Evolutionary conservation across 1,140 invertebrate species (phyloP), one percentile per base, ranked within the genome.

Genomic region (Agrilus planipennis): DNA sequence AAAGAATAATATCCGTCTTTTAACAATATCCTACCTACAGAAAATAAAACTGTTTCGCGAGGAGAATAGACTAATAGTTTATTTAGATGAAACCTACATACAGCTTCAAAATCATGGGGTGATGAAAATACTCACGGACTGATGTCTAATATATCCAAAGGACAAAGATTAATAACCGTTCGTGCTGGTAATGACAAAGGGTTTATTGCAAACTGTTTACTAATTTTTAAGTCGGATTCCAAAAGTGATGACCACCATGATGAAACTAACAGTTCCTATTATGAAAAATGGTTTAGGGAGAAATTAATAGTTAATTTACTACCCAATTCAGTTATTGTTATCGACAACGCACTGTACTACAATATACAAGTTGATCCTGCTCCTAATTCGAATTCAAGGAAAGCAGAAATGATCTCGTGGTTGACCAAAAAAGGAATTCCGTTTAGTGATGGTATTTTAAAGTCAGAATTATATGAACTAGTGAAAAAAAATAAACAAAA

Each of bases 341-440:
- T 64, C 15, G 60, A 64, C 34, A 62, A 64, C 43, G 62, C 56
- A 11, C 41, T 55, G 1, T 64, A 64, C 38, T 55, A 62, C 43
- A 51, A 45, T 34, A 46, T 45, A n/a, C n/a, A n/a, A n/a, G n/a
- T n/a, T n/a, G n/a, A n/a, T n/a, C n/a, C n/a, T n/a, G n/a, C n/a
- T n/a, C n/a, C n/a, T n/a, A n/a, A n/a, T n/a, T n/a, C n/a, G n/a
- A n/a, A n/a, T n/a, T n/a, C n/a, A n/a, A n/a, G n/a, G n/a, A n/a
- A n/a, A n/a, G n/a, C n/a, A n/a, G n/a, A n/a, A n/a, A n/a, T n/a
- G n/a, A n/a, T n/a, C n/a, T n/a, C n/a, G n/a, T n/a, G n/a, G n/a
- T n/a, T n/a, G n/a, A n/a, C n/a, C n/a, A n/a, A n/a, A n/a, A n/a
- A n/a, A n/a, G n/a, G n/a, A n/a, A n/a, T n/a, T n/a, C n/a, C n/a